A percentile compares a stretch with the other conserved stretches of the same genome.
Conservation (phyloP, 2,888 invertebrate genomes). For the Euclidia mi region DNA sequence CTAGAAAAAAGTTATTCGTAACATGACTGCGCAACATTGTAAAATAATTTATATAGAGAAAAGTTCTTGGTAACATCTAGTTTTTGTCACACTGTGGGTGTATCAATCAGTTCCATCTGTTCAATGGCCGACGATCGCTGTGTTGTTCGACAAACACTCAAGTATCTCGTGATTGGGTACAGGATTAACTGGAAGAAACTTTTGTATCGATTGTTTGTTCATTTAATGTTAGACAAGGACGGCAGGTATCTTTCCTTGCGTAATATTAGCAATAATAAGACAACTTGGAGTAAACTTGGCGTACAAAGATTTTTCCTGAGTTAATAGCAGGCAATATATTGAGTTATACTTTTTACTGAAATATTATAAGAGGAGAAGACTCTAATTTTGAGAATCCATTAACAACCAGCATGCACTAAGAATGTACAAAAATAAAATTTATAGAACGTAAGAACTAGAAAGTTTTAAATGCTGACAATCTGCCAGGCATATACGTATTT, state of each 20-base stretch:
- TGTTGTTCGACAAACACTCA: conserved; percentile 9
- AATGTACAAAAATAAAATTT: too few species aligned
- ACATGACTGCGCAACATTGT: too few species aligned
- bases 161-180: conserved; percentile 13
- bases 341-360: too few species aligned
- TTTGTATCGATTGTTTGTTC: conserved; percentile 1
- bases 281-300: neutral
- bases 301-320: neutral
- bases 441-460: too few species aligned
- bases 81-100: neutral
- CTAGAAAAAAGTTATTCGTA: neutral
- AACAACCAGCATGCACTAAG: too few species aligned
- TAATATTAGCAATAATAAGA: conserved; percentile 2
- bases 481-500: too few species aligned
- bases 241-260: neutral
- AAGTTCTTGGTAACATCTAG: neutral
- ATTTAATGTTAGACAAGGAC: neutral
- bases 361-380: too few species aligned
- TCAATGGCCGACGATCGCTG: neutral
- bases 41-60: neutral
- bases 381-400: too few species aligned
- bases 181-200: conserved; percentile 10
- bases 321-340: too few species aligned
- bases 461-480: too few species aligned
- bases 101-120: conserved; percentile 14